phyloP scores from a whole-genome alignment of 2,113 vertebrate genomes.

The Lathamus discolor region DNA sequence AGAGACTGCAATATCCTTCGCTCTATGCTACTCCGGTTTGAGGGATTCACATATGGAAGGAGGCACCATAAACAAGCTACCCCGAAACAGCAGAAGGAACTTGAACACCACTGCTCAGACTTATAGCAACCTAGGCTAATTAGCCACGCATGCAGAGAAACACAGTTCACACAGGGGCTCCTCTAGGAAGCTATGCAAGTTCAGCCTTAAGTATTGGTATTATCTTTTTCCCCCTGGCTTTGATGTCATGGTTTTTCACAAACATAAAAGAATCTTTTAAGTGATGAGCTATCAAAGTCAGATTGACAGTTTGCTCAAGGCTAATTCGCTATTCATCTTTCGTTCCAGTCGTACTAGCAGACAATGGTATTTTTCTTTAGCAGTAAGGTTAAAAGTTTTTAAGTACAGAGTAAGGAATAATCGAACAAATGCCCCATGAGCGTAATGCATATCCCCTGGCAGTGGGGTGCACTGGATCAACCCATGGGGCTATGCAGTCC shows the following conservation, averaged over 20 bases:
- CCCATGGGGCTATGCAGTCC: background rate
- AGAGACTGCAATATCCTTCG: constrained; percentile 20
- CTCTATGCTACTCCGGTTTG: constrained; percentile 43
- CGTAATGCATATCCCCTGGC: background rate
- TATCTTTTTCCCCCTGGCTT: constrained; percentile 80
- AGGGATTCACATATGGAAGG: constrained; percentile 31
- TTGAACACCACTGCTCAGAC: constrained; percentile 65
- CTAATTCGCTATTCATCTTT: constrained; percentile 94
- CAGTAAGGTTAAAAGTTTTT: constrained; percentile 76
- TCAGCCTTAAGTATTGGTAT: constrained; percentile 84
- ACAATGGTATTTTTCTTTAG: constrained; percentile 92
- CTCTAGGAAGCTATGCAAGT: constrained; percentile 78
- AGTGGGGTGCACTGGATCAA: background rate
- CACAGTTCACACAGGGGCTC: constrained; percentile 77
- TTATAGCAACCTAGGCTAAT: constrained; percentile 85
- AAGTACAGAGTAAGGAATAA: constrained; percentile 68
- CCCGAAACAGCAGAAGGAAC: constrained; percentile 64
- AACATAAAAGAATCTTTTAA: constrained; percentile 92
- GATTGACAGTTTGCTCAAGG: constrained; percentile 89
- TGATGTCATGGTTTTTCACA: constrained; percentile 89
- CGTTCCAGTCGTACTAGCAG: constrained; percentile 91
- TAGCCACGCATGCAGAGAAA: constrained; percentile 88
- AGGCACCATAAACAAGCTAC: constrained; percentile 69
- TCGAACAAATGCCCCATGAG: constrained; percentile 58
- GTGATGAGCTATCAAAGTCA: constrained; percentile 85